Percentiles rank a stretch among this genome's conserved stretches.
Evolutionary conservation across 2,113 vertebrate genomes (phyloP).

Genomic region (Emydocephalus ijimae): DNA sequence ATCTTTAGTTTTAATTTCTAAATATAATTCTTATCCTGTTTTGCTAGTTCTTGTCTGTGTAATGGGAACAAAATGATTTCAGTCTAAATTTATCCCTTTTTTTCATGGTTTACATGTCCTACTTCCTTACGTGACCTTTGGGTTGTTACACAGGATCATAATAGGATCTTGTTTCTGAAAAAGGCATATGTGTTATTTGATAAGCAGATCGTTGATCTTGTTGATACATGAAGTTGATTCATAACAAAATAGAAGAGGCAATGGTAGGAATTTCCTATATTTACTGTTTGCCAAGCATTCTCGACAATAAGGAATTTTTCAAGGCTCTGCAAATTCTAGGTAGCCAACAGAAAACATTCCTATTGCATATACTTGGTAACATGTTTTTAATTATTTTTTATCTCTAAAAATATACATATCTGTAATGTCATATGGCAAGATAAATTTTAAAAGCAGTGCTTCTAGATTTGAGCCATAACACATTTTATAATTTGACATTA

Average conservation of each 20-base stretch:
- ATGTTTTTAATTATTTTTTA: not conserved
- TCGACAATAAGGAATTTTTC: not conserved
- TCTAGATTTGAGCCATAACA: not conserved
- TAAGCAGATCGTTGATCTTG: not conserved
- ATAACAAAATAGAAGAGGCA: not conserved
- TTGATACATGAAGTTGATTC: not conserved
- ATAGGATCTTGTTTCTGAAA: not conserved
- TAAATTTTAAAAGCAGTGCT: not conserved
- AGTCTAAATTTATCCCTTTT: not conserved
- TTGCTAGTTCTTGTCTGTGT: not conserved
- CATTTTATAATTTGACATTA: not conserved
- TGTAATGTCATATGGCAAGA: not conserved
- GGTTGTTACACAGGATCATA: not conserved
- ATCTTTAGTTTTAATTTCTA: not conserved
- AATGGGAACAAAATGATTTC: not conserved
- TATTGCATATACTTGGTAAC: not conserved
- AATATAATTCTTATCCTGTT: not conserved
- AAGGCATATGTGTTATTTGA: not conserved
- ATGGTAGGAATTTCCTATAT: not conserved
- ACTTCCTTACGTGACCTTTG: not conserved
- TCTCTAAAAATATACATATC: not conserved
- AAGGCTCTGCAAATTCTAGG: not conserved
- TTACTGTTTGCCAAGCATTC: not conserved
- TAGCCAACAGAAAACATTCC: not conserved
- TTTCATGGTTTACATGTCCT: not conserved